These are phyloP conservation scores for Calliscelio sp. DNA, from an alignment of 2,888 invertebrate genomes.

Conservation along the genomic window DNA sequence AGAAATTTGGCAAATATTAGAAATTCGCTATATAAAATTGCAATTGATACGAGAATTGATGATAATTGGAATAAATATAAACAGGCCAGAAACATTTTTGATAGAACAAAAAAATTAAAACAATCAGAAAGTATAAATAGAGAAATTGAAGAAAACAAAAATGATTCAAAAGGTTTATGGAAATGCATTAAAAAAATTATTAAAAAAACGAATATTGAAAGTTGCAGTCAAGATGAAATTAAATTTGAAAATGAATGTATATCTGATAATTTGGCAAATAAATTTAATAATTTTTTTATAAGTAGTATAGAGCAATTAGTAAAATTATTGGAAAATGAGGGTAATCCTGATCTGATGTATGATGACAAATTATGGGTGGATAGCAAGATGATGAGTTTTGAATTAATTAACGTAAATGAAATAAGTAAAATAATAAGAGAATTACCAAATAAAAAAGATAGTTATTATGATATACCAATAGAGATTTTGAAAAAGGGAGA, in stretches of 20 bases:
- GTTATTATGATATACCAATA: neutral
- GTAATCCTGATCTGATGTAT: neutral
- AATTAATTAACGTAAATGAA: too few relatives aligned
- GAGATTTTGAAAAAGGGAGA: neutral
- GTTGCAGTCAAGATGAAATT: neutral
- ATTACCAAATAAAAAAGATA: constrained; percentile 20
- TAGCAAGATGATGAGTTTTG: too few relatives aligned
- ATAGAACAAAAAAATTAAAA: neutral
- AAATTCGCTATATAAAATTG: constrained; percentile 15
- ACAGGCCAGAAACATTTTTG: constrained; percentile 13
- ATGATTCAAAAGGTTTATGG: constrained; percentile 15
- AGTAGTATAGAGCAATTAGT: constrained; percentile 11
- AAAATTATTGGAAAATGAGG: neutral
- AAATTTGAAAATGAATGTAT: neutral
- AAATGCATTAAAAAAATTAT: constrained; percentile 4
- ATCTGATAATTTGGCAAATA: neutral
- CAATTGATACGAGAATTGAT: neutral
- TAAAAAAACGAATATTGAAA: neutral
- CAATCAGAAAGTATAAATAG: neutral
- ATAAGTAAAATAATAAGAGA: neutral
- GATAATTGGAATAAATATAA: constrained; percentile 1
- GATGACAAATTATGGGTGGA: neutral
- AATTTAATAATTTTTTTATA: constrained; percentile 22
- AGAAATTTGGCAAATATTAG: neutral
- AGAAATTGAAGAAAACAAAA: constrained; percentile 13